A percentile compares a stretch with the other conserved stretches of the same genome.
These are phyloP conservation scores for Aspidiotus rigidus DNA, from an alignment of 2,888 invertebrate genomes.

Conservation along the genomic window DNA sequence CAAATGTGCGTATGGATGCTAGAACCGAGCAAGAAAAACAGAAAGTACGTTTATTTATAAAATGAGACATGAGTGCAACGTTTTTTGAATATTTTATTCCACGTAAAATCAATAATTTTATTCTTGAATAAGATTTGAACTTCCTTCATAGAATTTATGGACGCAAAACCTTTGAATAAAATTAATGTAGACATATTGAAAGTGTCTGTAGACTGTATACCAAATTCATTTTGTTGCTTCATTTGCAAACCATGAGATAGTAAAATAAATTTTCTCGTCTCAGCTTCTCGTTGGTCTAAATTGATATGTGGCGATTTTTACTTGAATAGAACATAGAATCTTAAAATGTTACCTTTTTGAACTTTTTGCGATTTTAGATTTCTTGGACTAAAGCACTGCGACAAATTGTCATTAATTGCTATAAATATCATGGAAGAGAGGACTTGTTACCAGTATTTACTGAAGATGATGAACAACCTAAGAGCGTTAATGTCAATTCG, in stretches of 20 bases:
- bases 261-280: not conserved
- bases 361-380: slow-evolving; percentile 54
- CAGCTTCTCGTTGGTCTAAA: not conserved
- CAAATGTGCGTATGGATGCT: slow-evolving; percentile 95
- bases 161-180: not conserved
- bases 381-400: slow-evolving; percentile 96
- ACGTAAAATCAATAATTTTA: too few species aligned
- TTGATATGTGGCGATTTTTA: not conserved
- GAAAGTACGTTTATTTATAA: slow-evolving; percentile 54
- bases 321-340: too few species aligned
- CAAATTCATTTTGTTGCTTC: not conserved
- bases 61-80: too few species aligned
- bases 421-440: slow-evolving; percentile 93
- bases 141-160: not conserved
- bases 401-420: slow-evolving; percentile 95
- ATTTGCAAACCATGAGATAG: not conserved
- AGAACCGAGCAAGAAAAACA: slow-evolving; percentile 93
- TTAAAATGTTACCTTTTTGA: not conserved
- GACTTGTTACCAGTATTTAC: slow-evolving; percentile 89
- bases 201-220: too few species aligned
- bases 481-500: slow-evolving; percentile 22
- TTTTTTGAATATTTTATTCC: too few species aligned
- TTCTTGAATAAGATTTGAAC: too few species aligned
- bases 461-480: slow-evolving; percentile 66
- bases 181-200: too few species aligned